Evolutionary conservation across 2,888 invertebrate species (phyloP).

Genomic region (Dasypolia templi): DNA sequence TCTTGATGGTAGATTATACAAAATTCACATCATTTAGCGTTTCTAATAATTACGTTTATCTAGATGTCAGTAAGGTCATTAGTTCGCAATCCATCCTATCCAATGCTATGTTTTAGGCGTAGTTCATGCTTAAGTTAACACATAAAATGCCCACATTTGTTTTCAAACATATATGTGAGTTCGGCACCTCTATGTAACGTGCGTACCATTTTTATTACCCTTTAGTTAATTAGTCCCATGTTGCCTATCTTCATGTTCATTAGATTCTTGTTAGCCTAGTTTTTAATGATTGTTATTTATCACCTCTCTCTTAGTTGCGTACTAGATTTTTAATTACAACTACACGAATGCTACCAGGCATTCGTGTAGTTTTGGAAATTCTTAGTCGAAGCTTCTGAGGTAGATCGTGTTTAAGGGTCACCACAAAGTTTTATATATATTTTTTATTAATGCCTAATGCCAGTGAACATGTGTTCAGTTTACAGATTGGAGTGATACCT

Average conservation of each 20-base stretch:
- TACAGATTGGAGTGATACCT: background rate
- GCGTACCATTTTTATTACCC: background rate
- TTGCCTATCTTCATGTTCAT: background rate
- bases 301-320: background rate
- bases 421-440: too few species aligned
- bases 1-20: background rate
- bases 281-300: constrained; percentile 21
- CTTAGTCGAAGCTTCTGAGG: background rate
- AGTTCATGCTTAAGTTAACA: constrained; percentile 1
- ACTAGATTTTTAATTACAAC: constrained; percentile 15
- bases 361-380: background rate
- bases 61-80: background rate
- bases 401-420: too few species aligned
- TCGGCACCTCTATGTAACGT: too few species aligned
- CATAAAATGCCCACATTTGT: background rate
- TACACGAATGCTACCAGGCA: too few species aligned
- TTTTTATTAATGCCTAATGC: background rate
- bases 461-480: background rate
- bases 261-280: constrained; percentile 14
- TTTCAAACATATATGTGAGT: background rate
- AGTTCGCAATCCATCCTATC: background rate
- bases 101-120: background rate
- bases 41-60: background rate
- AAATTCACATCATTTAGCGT: background rate
- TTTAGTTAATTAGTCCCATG: background rate